phyloP scores from a whole-genome alignment of 2,888 invertebrate species.

The Crocallis elinguaria region DNA sequence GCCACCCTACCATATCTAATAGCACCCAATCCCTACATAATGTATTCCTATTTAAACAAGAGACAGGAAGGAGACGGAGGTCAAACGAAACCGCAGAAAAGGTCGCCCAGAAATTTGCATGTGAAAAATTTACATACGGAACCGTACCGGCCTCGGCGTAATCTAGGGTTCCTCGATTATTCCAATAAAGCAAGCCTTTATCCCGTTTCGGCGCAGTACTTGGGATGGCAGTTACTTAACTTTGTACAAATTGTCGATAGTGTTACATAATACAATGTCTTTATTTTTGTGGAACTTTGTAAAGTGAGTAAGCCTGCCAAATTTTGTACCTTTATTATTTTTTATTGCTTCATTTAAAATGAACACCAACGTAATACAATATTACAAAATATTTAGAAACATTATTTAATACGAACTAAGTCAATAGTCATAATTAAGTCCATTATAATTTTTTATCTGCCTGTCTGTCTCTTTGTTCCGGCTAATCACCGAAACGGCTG shows the following conservation, averaged over 20 bases:
- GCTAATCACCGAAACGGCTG: too few species aligned
- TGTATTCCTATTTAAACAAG: slow-evolving; percentile 29
- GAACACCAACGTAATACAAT: too few species aligned
- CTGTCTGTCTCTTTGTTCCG: too few species aligned
- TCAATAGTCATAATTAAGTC: too few species aligned
- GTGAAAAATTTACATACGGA: slow-evolving; percentile 38
- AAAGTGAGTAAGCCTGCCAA: too few species aligned
- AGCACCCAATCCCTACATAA: slow-evolving; percentile 11
- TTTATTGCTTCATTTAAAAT: too few species aligned
- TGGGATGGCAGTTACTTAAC: not conserved
- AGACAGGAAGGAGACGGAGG: slow-evolving; percentile 28
- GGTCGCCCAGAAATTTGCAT: slow-evolving; percentile 37
- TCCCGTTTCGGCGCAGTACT: slow-evolving; percentile 9
- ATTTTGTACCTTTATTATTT: too few species aligned
- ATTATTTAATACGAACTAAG: too few species aligned
- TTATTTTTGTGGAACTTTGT: too few species aligned
- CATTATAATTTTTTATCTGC: too few species aligned
- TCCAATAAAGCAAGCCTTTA: slow-evolving; percentile 37
- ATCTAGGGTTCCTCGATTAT: slow-evolving; percentile 36
- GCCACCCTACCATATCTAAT: not conserved
- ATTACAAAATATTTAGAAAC: too few species aligned
- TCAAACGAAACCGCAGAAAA: slow-evolving; percentile 36
- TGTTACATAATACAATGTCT: not conserved
- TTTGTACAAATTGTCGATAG: not conserved
- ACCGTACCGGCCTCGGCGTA: slow-evolving; percentile 31